Conservation (phyloP, 2,797 vertebrate species). For the Clamator glandarius region DNA sequence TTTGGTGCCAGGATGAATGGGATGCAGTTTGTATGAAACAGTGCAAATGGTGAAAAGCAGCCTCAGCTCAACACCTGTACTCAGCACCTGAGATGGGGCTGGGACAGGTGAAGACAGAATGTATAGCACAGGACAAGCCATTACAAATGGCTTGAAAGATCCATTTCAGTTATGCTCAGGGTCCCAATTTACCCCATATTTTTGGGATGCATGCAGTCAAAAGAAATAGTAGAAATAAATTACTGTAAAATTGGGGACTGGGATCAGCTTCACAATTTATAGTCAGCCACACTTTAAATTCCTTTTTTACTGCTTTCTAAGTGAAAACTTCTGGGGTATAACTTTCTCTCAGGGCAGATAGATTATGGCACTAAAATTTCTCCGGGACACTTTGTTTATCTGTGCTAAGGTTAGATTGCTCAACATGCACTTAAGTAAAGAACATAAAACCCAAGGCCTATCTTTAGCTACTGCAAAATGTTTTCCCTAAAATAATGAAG, state of each 20-base stretch:
- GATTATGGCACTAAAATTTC: not conserved
- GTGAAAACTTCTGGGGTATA: not conserved
- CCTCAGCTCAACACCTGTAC: fast-evolving
- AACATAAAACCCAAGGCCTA: not conserved
- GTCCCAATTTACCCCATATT: not conserved
- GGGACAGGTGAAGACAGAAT: not conserved
- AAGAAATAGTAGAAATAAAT: not conserved
- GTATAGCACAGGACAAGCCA: not conserved
- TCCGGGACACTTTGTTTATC: constrained; percentile 10
- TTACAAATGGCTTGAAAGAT: not conserved
- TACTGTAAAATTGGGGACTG: not conserved
- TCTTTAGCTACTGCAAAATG: constrained; percentile 20
- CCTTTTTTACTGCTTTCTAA: not conserved
- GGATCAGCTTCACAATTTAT: not conserved
- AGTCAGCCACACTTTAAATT: not conserved
- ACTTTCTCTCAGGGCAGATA: not conserved
- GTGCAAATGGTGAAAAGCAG: fast-evolving
- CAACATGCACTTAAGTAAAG: not conserved
- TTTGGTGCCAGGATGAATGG: not conserved
- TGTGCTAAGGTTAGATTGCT: constrained; percentile 3
- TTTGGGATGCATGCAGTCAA: not conserved
- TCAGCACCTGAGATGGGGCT: fast-evolving
- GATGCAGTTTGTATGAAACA: not conserved
- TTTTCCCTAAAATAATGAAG: not conserved
- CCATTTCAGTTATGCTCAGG: not conserved